These are phyloP conservation scores for Acleris sparsana DNA, from an alignment of 2,888 invertebrate species.

Conservation along the genomic window DNA sequence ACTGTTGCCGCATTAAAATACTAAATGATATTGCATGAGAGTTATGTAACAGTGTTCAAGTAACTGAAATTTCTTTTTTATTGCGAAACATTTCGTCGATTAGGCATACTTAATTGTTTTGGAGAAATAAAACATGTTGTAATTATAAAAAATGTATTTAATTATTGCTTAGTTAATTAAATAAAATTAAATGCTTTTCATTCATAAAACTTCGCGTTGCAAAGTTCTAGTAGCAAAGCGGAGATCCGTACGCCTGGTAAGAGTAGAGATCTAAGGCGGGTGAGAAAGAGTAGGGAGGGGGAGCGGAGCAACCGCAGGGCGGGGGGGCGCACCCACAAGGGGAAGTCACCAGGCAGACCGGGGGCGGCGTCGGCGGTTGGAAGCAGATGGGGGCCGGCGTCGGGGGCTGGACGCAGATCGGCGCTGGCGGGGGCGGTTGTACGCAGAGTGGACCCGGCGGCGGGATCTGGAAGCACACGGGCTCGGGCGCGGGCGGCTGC, in stretches of 20 bases:
- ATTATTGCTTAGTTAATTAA: too few relatives aligned
- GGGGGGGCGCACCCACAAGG: constrained; percentile 35
- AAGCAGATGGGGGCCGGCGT: constrained; percentile 65
- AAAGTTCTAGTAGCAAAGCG: neutral
- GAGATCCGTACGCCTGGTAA: neutral
- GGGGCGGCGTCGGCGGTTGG: constrained; percentile 57
- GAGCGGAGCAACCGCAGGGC: constrained; percentile 29
- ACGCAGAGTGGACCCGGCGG: constrained; percentile 57
- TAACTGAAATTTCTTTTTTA: neutral
- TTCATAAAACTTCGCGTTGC: neutral
- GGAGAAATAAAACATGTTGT: constrained; percentile 1
- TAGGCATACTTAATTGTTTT: too few relatives aligned
- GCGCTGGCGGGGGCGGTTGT: constrained; percentile 56
- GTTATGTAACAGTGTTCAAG: neutral
- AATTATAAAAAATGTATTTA: neutral
- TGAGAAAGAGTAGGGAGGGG: constrained; percentile 8
- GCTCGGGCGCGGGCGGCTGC: constrained; percentile 66
- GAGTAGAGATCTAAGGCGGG: neutral
- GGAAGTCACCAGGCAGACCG: constrained; percentile 53
- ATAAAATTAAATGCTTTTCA: neutral
- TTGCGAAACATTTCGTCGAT: neutral
- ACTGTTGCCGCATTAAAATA: neutral
- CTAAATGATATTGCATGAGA: neutral
- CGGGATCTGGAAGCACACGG: constrained; percentile 68
- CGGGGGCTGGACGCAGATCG: constrained; percentile 65